Evolutionary conservation across 2,888 invertebrate genomes (phyloP).

Genomic region (Acleris emargana): DNA sequence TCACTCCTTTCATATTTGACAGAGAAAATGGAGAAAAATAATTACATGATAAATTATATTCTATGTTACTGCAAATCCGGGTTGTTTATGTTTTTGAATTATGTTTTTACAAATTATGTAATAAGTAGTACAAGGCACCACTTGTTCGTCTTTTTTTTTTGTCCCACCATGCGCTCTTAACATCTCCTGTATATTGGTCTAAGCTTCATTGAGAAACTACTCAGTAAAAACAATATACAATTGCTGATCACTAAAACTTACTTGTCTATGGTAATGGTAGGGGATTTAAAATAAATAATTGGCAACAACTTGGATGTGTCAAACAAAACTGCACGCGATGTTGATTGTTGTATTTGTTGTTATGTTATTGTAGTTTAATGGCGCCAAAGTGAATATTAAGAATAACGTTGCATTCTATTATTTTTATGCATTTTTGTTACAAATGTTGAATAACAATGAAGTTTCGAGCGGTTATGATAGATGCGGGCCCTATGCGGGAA

Average conservation of each 20-base stretch:
- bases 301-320: constrained; percentile 3
- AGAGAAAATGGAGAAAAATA: no score
- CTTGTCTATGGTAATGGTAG: constrained; percentile 17
- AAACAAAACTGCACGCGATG: constrained; percentile 6
- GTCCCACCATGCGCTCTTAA: no score
- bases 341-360: not conserved
- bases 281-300: constrained; percentile 2
- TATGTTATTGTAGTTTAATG: not conserved
- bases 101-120: no score
- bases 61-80: no score
- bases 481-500: constrained; percentile 87
- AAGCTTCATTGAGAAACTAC: no score
- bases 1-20: no score
- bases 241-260: not conserved
- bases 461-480: constrained; percentile 87
- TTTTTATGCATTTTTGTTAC: not conserved
- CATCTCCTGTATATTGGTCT: no score
- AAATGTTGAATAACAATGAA: constrained; percentile 79
- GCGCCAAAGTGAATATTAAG: constrained; percentile 34
- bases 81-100: no score
- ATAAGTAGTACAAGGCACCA: no score
- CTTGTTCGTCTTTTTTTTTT: no score
- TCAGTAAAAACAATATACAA: no score
- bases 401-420: not conserved
- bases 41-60: no score